Percentiles rank a stretch among this genome's conserved stretches.
Evolutionary conservation across 2,888 invertebrate genomes (phyloP).

Genomic region (Camponotus fellah): DNA sequence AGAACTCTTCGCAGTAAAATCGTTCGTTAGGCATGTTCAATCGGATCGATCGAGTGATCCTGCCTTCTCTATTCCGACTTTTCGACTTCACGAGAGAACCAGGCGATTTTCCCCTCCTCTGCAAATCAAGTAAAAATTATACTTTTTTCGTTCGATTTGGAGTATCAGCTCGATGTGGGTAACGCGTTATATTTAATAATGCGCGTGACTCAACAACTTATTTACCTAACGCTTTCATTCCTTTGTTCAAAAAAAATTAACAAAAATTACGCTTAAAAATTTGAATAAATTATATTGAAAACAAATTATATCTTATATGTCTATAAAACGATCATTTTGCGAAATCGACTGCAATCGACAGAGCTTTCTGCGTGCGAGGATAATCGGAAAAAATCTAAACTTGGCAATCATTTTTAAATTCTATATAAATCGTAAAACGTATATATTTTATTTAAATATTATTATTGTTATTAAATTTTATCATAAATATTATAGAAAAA

Average conservation of each 20-base stretch:
- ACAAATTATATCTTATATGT: conserved; percentile 76
- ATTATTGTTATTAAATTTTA: conserved; percentile 1
- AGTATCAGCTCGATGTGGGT: background rate
- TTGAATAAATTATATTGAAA: conserved; percentile 81
- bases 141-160: conserved; percentile 25
- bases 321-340: conserved; percentile 73
- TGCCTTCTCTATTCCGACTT: conserved; percentile 1
- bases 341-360: conserved; percentile 40
- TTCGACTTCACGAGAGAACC: conserved; percentile 32
- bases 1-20: conserved; percentile 84
- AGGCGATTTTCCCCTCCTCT: conserved; percentile 24
- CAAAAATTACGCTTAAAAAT: conserved; percentile 81
- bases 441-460: conserved; percentile 27
- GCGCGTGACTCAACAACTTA: conserved; percentile 23
- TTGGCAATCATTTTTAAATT: conserved; percentile 40
- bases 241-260: conserved; percentile 73
- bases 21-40: conserved; percentile 79
- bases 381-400: conserved; percentile 47
- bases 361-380: conserved; percentile 43
- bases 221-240: conserved; percentile 75
- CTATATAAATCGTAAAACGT: conserved; percentile 18
- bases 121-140: conserved; percentile 28
- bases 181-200: conserved; percentile 31
- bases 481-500: conserved; percentile 21
- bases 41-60: conserved; percentile 46